phyloP scores from a whole-genome alignment of 2,888 invertebrate genomes.

The Oxytorus armatus region DNA sequence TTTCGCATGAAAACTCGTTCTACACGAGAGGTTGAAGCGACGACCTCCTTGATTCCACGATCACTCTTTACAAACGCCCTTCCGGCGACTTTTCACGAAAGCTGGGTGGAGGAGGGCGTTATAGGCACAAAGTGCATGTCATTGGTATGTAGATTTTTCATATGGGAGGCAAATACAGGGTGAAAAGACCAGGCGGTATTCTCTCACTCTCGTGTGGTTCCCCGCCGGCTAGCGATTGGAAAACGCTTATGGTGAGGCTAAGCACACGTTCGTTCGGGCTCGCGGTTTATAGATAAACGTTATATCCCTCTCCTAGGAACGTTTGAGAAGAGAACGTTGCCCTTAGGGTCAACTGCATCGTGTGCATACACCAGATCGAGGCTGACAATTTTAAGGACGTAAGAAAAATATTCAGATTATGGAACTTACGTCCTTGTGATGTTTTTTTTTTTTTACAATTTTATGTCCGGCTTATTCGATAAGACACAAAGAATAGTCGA shows the following conservation, averaged over 20 bases:
- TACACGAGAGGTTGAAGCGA: neutral
- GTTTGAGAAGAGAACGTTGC: slow-evolving; percentile 54
- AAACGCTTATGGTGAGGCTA: slow-evolving; percentile 78
- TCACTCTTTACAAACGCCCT: slow-evolving; percentile 23
- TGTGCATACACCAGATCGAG: slow-evolving; percentile 11
- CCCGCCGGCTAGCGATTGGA: slow-evolving; percentile 77
- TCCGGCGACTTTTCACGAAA: slow-evolving; percentile 29
- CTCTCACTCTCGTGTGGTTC: slow-evolving; percentile 7
- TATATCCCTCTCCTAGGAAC: slow-evolving; percentile 71
- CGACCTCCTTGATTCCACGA: slow-evolving; percentile 4
- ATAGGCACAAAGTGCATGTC: slow-evolving; percentile 49
- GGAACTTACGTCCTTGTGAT: slow-evolving; percentile 23
- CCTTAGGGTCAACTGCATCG: slow-evolving; percentile 56
- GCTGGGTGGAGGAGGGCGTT: slow-evolving; percentile 6
- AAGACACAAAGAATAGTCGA: slow-evolving; percentile 41
- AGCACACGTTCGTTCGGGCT: slow-evolving; percentile 63
- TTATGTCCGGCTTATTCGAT: neutral
- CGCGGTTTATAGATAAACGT: slow-evolving; percentile 77
- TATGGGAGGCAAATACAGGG: slow-evolving; percentile 54
- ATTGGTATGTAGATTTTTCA: slow-evolving; percentile 61
- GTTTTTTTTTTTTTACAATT: neutral
- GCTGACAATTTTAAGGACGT: slow-evolving; percentile 7
- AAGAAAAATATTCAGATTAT: neutral
- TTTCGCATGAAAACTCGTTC: slow-evolving; percentile 5
- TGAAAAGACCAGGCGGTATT: slow-evolving; percentile 58